Conservation (phyloP, 2,888 invertebrate species). For the Halictus ligatus region DNA sequence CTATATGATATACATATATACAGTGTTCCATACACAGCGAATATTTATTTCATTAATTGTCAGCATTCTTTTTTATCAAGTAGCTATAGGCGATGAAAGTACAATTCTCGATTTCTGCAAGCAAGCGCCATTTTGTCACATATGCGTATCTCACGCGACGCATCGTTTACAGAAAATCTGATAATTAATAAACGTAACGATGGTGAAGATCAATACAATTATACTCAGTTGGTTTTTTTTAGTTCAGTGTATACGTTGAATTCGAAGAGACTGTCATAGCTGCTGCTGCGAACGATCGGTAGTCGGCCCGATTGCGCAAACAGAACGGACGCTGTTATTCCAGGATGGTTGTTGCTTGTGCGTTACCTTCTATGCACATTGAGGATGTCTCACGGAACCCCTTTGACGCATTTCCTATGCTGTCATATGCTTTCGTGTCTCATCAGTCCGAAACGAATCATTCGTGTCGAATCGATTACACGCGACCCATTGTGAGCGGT, state of each 20-base stretch:
- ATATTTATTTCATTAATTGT: not conserved
- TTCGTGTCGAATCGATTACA: slow-evolving; percentile 36
- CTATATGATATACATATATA: not conserved
- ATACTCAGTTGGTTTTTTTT: not conserved
- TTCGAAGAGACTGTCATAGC: slow-evolving; percentile 45
- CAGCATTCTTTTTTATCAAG: not conserved
- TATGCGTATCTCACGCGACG: not conserved
- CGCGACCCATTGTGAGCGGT: slow-evolving; percentile 7
- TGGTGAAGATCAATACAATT: not conserved
- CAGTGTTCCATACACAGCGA: not conserved
- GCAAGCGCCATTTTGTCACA: not conserved
- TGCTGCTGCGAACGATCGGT: slow-evolving; percentile 64
- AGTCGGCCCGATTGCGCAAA: slow-evolving; percentile 58
- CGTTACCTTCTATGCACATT: slow-evolving; percentile 73
- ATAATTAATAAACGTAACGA: not conserved
- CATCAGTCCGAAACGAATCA: slow-evolving; percentile 59
- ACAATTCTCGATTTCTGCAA: not conserved
- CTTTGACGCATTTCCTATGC: slow-evolving; percentile 53
- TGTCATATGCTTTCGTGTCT: slow-evolving; percentile 67
- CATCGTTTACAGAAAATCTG: not conserved
- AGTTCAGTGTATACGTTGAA: not conserved
- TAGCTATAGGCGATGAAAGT: not conserved
- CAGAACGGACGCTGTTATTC: slow-evolving; percentile 75
- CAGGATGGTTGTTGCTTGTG: slow-evolving; percentile 80
- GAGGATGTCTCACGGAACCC: slow-evolving; percentile 59